Conservation (phyloP, 2,797 vertebrate species). For the Carapus acus region DNA sequence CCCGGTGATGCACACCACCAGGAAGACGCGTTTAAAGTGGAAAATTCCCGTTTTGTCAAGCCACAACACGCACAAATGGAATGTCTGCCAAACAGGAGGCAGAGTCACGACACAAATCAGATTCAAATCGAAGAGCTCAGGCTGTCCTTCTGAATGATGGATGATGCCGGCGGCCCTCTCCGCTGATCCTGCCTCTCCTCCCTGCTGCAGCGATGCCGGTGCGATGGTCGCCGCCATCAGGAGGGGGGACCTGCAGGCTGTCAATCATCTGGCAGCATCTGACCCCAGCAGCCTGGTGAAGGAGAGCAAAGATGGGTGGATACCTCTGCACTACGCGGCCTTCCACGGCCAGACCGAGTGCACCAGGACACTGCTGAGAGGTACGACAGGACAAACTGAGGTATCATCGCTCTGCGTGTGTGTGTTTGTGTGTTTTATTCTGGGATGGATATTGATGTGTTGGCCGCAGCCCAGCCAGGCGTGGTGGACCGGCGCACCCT, state of each 20-base stretch:
- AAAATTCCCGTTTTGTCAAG: background rate
- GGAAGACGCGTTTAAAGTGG: background rate
- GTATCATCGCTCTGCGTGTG: too few relatives aligned
- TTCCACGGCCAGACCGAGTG: constrained; percentile 80
- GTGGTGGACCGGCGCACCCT: constrained; percentile 90
- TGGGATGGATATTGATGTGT: too few relatives aligned
- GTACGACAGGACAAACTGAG: constrained; percentile 56
- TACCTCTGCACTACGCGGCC: constrained; percentile 86
- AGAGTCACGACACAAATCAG: too few relatives aligned
- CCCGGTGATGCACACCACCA: background rate
- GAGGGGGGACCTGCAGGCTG: constrained; percentile 75
- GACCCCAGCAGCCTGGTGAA: constrained; percentile 74
- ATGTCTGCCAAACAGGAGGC: too few relatives aligned
- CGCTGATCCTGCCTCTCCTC: constrained; percentile 3
- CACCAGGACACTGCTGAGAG: constrained; percentile 77
- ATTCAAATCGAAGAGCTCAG: too few relatives aligned
- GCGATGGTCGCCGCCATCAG: constrained; percentile 78
- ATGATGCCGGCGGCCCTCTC: background rate
- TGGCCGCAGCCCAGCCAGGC: constrained; percentile 76
- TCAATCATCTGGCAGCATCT: constrained; percentile 72
- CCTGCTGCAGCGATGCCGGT: constrained; percentile 73
- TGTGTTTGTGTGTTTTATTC: too few relatives aligned
- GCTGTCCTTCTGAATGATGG: too few relatives aligned
- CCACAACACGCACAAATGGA: too few relatives aligned
- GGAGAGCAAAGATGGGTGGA: constrained; percentile 86